Evolutionary conservation across 2,888 invertebrate genomes (phyloP), one percentile per base, ranked within the genome.

Genomic region (Eupithecia inturbata): DNA sequence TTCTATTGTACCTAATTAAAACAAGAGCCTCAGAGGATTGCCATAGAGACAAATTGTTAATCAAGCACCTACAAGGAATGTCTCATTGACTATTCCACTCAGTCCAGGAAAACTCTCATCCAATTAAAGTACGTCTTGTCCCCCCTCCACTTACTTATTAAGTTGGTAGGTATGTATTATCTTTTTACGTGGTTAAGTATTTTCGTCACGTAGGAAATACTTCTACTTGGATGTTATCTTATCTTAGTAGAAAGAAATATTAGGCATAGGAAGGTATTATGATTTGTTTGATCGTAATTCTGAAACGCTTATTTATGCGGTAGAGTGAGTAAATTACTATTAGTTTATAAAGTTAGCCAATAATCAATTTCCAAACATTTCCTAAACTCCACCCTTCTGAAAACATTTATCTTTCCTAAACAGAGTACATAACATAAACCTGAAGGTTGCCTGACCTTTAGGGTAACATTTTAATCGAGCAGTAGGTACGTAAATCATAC

Each of bases 401-500:
- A 53, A 57, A 57, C 57, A 57, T 57, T 26, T 57, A 57, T 57
- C 57, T 57, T 26, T 57, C 1, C 53, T 19, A 31, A 62, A 62
- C 19, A 62, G 62, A 36, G 22, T 33, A 14, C 33, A 31, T 64
- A 31, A 64, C 64, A 33, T 70, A 70, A 67, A 22, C 39, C 62
- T 57, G 57, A 57, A 57, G 57, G 57, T 57, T 10, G 53, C 68
- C 36, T 72, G 26, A 70, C 71, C 71, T 71, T 69, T 71, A 16
- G 64, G 75, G 39, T 76, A 74, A 78, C 75, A 77, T 90, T 91
- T 91, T 90, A 92, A 92, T 91, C 88, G 86, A 67, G 72, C 69
- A 31, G 31, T n/a, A n/a, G n/a, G n/a, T 74, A 78, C 81, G 90
- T 92, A 91, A 92, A 92, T 92, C 93, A 92, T 87, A 22, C 22